Evolutionary conservation across 2,797 vertebrate genomes (phyloP).

Genomic region (Numenius phaeopus): DNA sequence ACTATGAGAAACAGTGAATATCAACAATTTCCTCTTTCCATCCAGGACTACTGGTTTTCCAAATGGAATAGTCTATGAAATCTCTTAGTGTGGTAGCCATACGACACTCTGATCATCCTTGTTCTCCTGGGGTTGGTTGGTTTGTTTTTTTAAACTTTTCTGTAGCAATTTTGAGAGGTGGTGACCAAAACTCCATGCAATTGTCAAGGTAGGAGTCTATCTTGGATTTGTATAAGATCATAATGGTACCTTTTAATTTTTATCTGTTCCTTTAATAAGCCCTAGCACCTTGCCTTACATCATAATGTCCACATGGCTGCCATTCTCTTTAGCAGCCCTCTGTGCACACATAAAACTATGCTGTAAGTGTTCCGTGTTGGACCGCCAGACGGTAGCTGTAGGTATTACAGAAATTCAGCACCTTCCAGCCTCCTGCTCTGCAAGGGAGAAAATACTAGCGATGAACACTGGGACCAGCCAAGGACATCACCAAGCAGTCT

Average conservation of each 20-base stretch:
- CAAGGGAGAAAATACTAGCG: background rate
- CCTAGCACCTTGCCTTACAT: background rate
- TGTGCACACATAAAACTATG: background rate
- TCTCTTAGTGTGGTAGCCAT: background rate
- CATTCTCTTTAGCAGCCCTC: background rate
- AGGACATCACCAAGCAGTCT: fast-evolving
- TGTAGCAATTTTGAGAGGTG: background rate
- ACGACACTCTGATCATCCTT: background rate
- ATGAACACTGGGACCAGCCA: background rate
- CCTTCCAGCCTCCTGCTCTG: background rate
- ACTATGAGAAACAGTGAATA: background rate
- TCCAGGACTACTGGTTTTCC: background rate
- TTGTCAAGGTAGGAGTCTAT: background rate
- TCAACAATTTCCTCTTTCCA: background rate
- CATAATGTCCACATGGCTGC: background rate
- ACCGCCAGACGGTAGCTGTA: background rate
- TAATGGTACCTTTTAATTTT: background rate
- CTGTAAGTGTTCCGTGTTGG: background rate
- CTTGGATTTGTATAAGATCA: background rate
- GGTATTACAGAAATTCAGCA: background rate
- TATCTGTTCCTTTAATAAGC: background rate
- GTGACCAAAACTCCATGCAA: background rate
- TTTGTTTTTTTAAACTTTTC: background rate
- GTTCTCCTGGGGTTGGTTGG: background rate
- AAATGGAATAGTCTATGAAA: background rate